phyloP scores from a whole-genome alignment of 2,888 invertebrate genomes.

The Lamellibrachia columna region DNA sequence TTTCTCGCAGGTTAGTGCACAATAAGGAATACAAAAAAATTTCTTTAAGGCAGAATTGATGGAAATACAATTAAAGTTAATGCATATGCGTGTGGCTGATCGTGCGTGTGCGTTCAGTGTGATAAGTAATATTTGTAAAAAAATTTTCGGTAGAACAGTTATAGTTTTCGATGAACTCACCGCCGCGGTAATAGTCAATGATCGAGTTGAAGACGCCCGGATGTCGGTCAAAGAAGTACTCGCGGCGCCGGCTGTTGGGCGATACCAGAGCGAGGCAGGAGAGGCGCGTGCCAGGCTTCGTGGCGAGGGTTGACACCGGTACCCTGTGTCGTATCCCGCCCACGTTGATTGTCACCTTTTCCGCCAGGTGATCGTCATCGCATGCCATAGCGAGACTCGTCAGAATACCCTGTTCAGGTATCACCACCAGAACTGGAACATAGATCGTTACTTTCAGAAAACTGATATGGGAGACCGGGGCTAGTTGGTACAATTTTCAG shows the following conservation, averaged over 20 bases:
- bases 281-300: conserved; percentile 56
- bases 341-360: conserved; percentile 55
- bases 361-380: background rate
- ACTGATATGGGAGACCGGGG: background rate
- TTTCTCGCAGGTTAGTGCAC: background rate
- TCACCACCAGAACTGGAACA: background rate
- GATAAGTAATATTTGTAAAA: no score
- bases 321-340: conserved; percentile 62
- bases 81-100: background rate
- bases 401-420: background rate
- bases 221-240: conserved; percentile 63
- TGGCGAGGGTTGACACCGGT: conserved; percentile 55
- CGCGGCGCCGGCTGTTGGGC: conserved; percentile 50
- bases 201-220: conserved; percentile 61
- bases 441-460: background rate
- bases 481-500: no score
- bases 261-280: conserved; percentile 55
- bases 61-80: background rate
- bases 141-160: background rate
- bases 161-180: conserved; percentile 42
- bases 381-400: background rate
- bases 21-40: background rate
- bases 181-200: conserved; percentile 62
- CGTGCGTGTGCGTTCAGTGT: background rate
- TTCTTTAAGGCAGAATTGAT: background rate